A percentile compares a stretch with the other conserved stretches of the same genome.
phyloP scores from a whole-genome alignment of 2,888 invertebrate genomes.

The Tribolium freemani region DNA sequence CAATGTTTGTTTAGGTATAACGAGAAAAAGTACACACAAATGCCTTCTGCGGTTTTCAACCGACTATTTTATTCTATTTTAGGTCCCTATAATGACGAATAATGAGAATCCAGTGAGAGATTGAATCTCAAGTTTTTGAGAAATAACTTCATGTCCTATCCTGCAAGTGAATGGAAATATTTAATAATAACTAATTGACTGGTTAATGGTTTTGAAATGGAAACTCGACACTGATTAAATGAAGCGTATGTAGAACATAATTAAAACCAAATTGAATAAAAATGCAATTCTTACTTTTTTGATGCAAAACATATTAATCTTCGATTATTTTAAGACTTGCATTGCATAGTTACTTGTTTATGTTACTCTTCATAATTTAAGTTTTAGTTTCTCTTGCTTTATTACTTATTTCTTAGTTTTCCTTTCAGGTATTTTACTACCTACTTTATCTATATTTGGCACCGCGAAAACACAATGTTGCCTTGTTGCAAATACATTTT shows the following conservation, averaged over 20 bases:
- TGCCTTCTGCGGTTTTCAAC: no score
- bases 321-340: not conserved
- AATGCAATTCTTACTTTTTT: not conserved
- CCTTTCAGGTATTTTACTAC: not conserved
- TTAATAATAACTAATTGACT: not conserved
- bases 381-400: not conserved
- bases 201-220: not conserved
- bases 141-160: not conserved
- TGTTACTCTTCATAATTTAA: not conserved
- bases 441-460: not conserved
- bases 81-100: no score
- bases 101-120: no score
- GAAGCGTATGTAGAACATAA: not conserved
- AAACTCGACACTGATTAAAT: not conserved
- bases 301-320: not conserved
- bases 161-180: not conserved
- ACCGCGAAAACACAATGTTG: not conserved
- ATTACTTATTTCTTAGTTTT: no score
- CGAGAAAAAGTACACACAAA: no score
- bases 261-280: not conserved
- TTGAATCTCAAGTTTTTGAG: not conserved
- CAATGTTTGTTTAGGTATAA: no score
- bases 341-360: not conserved
- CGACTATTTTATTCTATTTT: no score
- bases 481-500: not conserved